These are phyloP conservation scores for Odontamblyopus rebecca DNA, from an alignment of 2,797 vertebrate genomes.

Conservation along the genomic window DNA sequence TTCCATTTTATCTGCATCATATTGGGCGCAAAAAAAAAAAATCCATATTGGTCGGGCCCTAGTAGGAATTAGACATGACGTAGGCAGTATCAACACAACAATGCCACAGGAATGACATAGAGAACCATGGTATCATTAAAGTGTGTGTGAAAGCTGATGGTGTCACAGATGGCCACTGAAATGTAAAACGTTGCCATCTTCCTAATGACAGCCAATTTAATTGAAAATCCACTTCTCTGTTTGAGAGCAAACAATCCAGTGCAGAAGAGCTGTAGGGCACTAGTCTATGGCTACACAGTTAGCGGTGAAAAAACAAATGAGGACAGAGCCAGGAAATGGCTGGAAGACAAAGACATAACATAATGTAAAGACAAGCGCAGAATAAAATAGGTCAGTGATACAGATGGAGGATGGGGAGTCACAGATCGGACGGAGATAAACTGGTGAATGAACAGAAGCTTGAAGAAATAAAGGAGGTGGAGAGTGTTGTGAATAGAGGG, in stretches of 20 bases:
- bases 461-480: constrained; percentile 36
- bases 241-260: constrained; percentile 62
- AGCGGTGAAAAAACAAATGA: constrained; percentile 40
- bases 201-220: constrained; percentile 68
- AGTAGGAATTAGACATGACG: constrained; percentile 1
- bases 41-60: no score
- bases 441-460: constrained; percentile 47
- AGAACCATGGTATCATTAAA: constrained; percentile 58
- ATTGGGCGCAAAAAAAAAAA: no score
- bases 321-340: constrained; percentile 13
- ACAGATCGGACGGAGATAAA: constrained; percentile 65
- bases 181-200: constrained; percentile 36
- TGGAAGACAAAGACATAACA: constrained; percentile 34
- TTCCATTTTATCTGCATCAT: no score
- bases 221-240: constrained; percentile 68
- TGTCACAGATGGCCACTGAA: constrained; percentile 36
- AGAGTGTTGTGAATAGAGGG: constrained; percentile 26
- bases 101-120: constrained; percentile 11
- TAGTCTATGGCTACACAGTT: constrained; percentile 47
- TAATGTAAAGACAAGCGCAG: constrained; percentile 35
- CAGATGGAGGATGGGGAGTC: constrained; percentile 47
- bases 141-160: constrained; percentile 33
- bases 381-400: constrained; percentile 59
- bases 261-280: constrained; percentile 28
- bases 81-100: constrained; percentile 23